Conservation (phyloP, 2,888 invertebrate genomes). For the Dioctria rufipes region DNA sequence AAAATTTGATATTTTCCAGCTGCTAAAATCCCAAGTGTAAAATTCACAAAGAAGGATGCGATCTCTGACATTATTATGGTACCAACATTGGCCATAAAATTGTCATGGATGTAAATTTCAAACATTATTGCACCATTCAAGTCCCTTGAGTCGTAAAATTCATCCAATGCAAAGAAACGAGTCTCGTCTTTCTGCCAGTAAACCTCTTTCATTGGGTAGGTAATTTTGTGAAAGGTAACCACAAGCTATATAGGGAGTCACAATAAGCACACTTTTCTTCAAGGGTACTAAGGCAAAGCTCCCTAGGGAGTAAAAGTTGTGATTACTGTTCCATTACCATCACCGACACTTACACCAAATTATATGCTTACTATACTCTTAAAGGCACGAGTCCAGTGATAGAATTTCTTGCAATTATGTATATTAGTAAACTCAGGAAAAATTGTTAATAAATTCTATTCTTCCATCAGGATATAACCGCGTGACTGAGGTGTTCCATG, state of each 20-base stretch:
- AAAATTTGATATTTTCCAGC: background rate
- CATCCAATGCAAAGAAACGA: slow-evolving; percentile 13
- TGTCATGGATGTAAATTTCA: slow-evolving; percentile 40
- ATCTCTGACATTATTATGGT: background rate
- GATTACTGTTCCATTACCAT: slow-evolving; percentile 17
- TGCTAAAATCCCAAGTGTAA: background rate
- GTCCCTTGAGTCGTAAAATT: slow-evolving; percentile 5
- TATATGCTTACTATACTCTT: background rate
- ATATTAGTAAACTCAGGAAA: slow-evolving; percentile 18
- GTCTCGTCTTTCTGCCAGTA: slow-evolving; percentile 10
- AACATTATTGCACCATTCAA: slow-evolving; percentile 26
- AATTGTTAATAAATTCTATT: slow-evolving; percentile 29
- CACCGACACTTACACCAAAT: background rate
- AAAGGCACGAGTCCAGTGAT: background rate
- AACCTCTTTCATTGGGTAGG: slow-evolving; percentile 1
- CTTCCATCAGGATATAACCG: background rate
- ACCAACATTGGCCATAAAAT: slow-evolving; percentile 31
- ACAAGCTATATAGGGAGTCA: background rate
- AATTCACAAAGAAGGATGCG: background rate
- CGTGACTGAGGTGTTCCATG: background rate
- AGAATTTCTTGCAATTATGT: slow-evolving; percentile 5
- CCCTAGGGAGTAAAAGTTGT: slow-evolving; percentile 24
- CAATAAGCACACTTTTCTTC: slow-evolving; percentile 29
- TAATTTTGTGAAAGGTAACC: slow-evolving; percentile 12
- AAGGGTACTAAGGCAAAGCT: background rate